Evolutionary conservation across 2,888 invertebrate species (phyloP).

Genomic region (Nomada lathburiana): DNA sequence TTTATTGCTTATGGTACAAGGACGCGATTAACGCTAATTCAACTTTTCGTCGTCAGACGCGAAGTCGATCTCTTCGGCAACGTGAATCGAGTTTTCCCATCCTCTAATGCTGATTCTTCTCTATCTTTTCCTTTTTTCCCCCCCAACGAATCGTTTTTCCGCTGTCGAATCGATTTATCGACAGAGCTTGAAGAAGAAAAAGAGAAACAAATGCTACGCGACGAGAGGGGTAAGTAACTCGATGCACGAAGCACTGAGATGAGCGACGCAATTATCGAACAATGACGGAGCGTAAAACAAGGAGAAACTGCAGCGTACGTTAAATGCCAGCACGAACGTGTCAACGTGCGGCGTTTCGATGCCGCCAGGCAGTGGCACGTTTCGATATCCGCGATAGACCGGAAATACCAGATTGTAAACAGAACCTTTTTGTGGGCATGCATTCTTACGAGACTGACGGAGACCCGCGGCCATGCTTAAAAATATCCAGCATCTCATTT

Average conservation of each 20-base stretch:
- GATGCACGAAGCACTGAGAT: slow-evolving; percentile 14
- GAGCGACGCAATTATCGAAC: slow-evolving; percentile 37
- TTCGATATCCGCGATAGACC: slow-evolving; percentile 31
- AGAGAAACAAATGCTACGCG: too few species aligned
- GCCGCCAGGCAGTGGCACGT: slow-evolving; percentile 54
- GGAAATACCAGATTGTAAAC: slow-evolving; percentile 34
- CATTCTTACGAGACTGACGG: not conserved
- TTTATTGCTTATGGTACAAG: slow-evolving; percentile 58
- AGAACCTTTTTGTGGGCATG: not conserved
- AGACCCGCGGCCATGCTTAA: not conserved
- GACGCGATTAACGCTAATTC: slow-evolving; percentile 40
- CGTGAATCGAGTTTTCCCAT: slow-evolving; percentile 20
- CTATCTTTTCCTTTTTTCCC: not conserved
- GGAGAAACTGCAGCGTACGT: slow-evolving; percentile 45
- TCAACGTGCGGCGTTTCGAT: slow-evolving; percentile 44
- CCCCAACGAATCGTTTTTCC: not conserved
- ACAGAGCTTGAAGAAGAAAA: too few species aligned
- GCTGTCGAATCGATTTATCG: not conserved
- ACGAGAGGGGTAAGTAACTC: not conserved
- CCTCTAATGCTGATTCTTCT: not conserved
- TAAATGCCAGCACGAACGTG: slow-evolving; percentile 52
- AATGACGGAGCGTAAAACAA: slow-evolving; percentile 38
- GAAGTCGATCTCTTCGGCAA: slow-evolving; percentile 9
- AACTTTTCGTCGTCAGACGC: slow-evolving; percentile 31
- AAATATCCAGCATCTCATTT: slow-evolving; percentile 16